Conservation (phyloP, 2,797 vertebrate genomes). For the Brachyalestes nurse region DNA sequence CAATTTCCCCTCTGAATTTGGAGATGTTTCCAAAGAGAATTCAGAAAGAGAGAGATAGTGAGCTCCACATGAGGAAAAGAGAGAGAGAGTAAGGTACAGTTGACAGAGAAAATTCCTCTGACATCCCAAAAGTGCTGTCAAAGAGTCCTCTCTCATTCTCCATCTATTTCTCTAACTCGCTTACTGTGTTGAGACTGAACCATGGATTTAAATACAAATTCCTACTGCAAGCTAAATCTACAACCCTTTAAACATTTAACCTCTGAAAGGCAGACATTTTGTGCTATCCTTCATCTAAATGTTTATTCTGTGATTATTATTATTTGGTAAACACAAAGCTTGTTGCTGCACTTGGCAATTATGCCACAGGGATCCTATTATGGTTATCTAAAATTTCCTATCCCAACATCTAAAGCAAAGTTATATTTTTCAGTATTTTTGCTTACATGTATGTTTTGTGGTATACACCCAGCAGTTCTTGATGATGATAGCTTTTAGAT, state of each 20-base stretch:
- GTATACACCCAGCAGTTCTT: not conserved
- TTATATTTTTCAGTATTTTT: not conserved
- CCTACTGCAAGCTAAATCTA: conserved; percentile 26
- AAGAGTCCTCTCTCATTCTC: conserved; percentile 38
- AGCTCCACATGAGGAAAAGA: not conserved
- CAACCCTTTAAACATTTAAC: conserved; percentile 15
- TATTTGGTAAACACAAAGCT: not conserved
- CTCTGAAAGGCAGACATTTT: conserved; percentile 32
- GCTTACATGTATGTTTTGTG: not conserved
- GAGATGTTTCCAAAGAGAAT: conserved; percentile 6
- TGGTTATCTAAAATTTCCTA: not conserved
- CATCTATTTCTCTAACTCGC: conserved; percentile 3
- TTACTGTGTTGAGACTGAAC: conserved; percentile 19
- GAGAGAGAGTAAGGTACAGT: conserved; percentile 43
- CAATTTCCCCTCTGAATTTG: conserved; percentile 19
- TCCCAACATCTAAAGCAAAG: not conserved
- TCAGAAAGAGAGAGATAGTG: conserved; percentile 39
- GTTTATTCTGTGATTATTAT: not conserved
- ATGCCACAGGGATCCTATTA: not conserved
- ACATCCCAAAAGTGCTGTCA: conserved; percentile 76
- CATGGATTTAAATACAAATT: conserved; percentile 37
- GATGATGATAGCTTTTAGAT: not conserved
- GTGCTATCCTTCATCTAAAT: not conserved
- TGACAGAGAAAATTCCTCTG: conserved; percentile 71
- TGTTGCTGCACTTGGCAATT: not conserved